A percentile compares a stretch with the other conserved stretches of the same genome.
Evolutionary conservation across 2,113 vertebrate genomes (phyloP).

Genomic region (Brienomyrus brachyistius): DNA sequence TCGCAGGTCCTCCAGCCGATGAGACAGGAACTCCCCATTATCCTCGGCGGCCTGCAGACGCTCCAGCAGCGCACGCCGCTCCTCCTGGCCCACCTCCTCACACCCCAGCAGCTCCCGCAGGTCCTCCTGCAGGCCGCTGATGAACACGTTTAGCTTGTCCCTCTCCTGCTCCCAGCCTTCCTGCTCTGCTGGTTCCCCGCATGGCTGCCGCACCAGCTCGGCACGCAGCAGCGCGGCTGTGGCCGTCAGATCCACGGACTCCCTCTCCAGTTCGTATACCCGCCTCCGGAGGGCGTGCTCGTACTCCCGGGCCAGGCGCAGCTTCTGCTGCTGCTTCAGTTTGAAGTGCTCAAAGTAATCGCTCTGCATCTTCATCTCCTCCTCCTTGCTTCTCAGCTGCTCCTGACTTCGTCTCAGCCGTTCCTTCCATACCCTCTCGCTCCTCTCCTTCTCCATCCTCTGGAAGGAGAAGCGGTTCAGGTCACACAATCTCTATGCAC

Average conservation of each 20-base stretch:
- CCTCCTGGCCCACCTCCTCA: constrained; percentile 46
- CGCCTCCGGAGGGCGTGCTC: constrained; percentile 58
- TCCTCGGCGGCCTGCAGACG: constrained; percentile 57
- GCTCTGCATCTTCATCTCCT: constrained; percentile 66
- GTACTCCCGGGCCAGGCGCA: constrained; percentile 50
- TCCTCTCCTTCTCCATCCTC: constrained; percentile 61
- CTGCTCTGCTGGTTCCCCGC: neutral
- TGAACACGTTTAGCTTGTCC: constrained; percentile 45
- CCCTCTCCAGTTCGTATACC: constrained; percentile 61
- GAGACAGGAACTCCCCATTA: constrained; percentile 46
- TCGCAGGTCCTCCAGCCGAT: constrained; percentile 61
- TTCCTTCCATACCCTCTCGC: constrained; percentile 55
- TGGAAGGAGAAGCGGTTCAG: constrained; percentile 29
- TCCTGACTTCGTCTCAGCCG: constrained; percentile 59
- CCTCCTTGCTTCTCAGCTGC: constrained; percentile 65
- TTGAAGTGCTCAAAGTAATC: constrained; percentile 73
- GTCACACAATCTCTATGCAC: neutral
- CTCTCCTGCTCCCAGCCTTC: constrained; percentile 1
- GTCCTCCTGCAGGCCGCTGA: constrained; percentile 48
- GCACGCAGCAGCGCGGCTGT: constrained; percentile 41
- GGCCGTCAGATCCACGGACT: constrained; percentile 55
- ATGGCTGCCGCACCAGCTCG: constrained; percentile 32
- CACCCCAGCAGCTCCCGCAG: constrained; percentile 51
- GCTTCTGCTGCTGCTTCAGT: constrained; percentile 61
- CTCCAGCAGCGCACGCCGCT: constrained; percentile 42